phyloP scores from a whole-genome alignment of 2,888 invertebrate genomes.

The Cosmia trapezina region DNA sequence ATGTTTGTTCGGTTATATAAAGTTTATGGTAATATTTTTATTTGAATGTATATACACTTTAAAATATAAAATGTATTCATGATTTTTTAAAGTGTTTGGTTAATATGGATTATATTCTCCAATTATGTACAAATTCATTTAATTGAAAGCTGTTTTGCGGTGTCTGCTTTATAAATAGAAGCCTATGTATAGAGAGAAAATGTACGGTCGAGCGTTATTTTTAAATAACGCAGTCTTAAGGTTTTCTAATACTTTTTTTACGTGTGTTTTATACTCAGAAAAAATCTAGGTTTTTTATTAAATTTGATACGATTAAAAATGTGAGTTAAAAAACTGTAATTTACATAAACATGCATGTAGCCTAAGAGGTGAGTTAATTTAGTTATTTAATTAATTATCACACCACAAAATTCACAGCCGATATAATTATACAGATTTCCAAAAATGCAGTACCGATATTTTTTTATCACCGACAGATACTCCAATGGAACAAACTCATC shows the following conservation, averaged over 20 bases:
- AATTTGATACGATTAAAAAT: not conserved
- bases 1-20: constrained; percentile 15
- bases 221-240: constrained; percentile 33
- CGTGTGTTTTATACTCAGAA: not conserved
- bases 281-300: not conserved
- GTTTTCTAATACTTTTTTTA: constrained; percentile 46
- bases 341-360: not conserved
- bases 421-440: not conserved
- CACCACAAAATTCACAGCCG: not conserved
- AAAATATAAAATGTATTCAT: too few species aligned
- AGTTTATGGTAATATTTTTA: constrained; percentile 32
- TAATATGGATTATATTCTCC: not conserved
- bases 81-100: not conserved
- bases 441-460: not conserved
- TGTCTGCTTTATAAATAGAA: constrained; percentile 48
- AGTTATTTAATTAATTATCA: not conserved
- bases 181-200: constrained; percentile 52
- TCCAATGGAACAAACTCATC: constrained; percentile 7
- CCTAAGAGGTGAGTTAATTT: not conserved
- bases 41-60: constrained; percentile 46
- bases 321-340: not conserved
- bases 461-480: not conserved
- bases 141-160: constrained; percentile 45
- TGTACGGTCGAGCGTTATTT: constrained; percentile 46
- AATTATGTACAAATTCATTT: constrained; percentile 19